Conservation (phyloP, 37 sponge, comb jelly and placozoan genomes). For the Halisarca cf. caerulea region DNA sequence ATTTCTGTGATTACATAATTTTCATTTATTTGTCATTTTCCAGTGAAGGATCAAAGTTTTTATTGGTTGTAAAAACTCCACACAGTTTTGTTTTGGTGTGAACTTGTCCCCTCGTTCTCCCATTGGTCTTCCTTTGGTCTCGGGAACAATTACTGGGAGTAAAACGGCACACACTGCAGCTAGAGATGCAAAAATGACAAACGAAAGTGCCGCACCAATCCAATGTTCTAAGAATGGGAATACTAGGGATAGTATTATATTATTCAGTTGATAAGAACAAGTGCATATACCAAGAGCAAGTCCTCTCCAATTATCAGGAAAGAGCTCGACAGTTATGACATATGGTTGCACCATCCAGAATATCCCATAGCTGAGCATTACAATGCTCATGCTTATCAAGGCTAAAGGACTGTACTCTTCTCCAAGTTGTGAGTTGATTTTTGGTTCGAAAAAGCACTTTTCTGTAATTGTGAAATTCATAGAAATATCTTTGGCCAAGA, state of each 20-base stretch:
- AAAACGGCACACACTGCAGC: conserved; percentile 16
- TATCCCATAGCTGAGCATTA: conserved; percentile 25
- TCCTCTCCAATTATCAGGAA: conserved; percentile 33
- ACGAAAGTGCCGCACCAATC: conserved; percentile 24
- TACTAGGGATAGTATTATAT: background rate
- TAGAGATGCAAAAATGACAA: conserved; percentile 20
- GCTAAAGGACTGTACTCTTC: background rate
- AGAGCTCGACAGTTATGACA: conserved; percentile 37
- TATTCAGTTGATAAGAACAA: background rate
- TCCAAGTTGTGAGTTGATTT: background rate
- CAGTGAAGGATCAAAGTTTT: too few relatives aligned
- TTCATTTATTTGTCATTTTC: too few relatives aligned
- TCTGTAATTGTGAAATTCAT: too few relatives aligned
- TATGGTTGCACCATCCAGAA: conserved; percentile 57
- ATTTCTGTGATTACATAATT: too few relatives aligned
- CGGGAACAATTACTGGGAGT: conserved; percentile 56
- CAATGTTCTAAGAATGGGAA: background rate
- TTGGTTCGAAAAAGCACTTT: too few relatives aligned
- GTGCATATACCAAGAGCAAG: conserved; percentile 29
- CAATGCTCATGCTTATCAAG: background rate
- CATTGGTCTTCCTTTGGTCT: conserved; percentile 57
- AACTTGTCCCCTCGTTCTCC: too few relatives aligned
- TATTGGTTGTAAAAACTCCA: too few relatives aligned
- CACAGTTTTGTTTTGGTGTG: too few relatives aligned
- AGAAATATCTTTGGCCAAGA: too few relatives aligned